These are phyloP conservation scores for Saimiri boliviensis DNA, from an alignment of 2,113 vertebrate species.

Conservation along the genomic window DNA sequence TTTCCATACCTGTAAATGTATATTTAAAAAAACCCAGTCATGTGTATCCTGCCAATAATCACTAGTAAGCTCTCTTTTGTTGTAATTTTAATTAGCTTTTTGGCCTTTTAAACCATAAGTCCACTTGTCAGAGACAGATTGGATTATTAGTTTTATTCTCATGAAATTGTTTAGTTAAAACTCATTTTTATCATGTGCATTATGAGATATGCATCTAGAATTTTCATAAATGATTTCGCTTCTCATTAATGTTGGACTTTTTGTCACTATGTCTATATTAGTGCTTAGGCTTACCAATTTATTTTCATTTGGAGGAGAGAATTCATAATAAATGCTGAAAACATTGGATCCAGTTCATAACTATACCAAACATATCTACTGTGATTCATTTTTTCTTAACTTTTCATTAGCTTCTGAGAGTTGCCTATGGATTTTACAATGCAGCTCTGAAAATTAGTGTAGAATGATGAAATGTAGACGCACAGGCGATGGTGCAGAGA, in stretches of 20 bases:
- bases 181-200: not conserved
- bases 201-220: constrained; percentile 7
- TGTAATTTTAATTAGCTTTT: constrained; percentile 35
- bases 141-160: constrained; percentile 47
- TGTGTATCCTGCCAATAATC: not conserved
- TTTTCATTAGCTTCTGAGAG: constrained; percentile 41
- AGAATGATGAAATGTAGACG: constrained; percentile 49
- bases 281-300: constrained; percentile 18
- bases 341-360: not conserved
- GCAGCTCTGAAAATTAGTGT: constrained; percentile 15
- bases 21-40: not conserved
- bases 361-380: not conserved
- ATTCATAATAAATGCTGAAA: constrained; percentile 13
- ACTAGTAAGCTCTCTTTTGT: not conserved
- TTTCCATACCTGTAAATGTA: not conserved
- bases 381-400: not conserved
- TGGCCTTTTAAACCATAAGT: constrained; percentile 5
- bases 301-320: not conserved
- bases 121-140: not conserved
- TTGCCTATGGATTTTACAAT: constrained; percentile 53
- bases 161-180: constrained; percentile 41
- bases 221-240: constrained; percentile 20
- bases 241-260: not conserved
- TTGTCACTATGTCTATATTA: not conserved
- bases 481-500: constrained; percentile 47